Evolutionary conservation across 1,140 invertebrate genomes (phyloP), one percentile per base, ranked within the genome.

Genomic region (Apis florea): DNA sequence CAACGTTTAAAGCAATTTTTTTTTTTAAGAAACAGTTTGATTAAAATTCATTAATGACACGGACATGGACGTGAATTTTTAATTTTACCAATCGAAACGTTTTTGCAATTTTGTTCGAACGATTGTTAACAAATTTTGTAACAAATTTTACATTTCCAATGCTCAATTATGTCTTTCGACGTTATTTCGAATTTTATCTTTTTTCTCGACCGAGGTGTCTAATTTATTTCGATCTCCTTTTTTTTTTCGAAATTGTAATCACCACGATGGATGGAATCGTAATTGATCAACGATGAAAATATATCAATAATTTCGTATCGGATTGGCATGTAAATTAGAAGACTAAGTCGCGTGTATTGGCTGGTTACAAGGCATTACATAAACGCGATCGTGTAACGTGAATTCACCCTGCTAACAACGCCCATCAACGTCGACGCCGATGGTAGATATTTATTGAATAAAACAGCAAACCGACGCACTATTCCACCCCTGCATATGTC

Each of bases 401-500:
- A 76, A 82, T 82, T 68, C 51, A 53, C 53, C 75, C 24, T 24
- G 71, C 40, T 75, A 80, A 74, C 79, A 81, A 75, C 61, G 64
- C 24, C 54, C 73, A 67, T 82, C 72, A 82, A 82, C 58, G 54
- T 66, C 54, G 47, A 19, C 40, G 49, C 49, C 24, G 54, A 69
- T 77, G 26, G 56, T 77, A 53, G 73, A 76, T 77, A 69, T 82
- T 77, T 77, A 82, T 82, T 67, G 63, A 77, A 82, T 66, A 82
- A 82, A 82, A 77, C 68, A 58, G 70, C 71, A 49, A 17, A 54
- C 53, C 64, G 70, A 73, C 70, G 78, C 49, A 66, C 64, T 73
- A n/a, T 21, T 53, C 51, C 73, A 12, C 6, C 49, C 47, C 9
- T 49, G 54, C 17, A 59, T 66, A 13, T 17, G 54, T 71, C 54